phyloP scores from a whole-genome alignment of 2,888 invertebrate species.

The Callosobruchus maculatus region DNA sequence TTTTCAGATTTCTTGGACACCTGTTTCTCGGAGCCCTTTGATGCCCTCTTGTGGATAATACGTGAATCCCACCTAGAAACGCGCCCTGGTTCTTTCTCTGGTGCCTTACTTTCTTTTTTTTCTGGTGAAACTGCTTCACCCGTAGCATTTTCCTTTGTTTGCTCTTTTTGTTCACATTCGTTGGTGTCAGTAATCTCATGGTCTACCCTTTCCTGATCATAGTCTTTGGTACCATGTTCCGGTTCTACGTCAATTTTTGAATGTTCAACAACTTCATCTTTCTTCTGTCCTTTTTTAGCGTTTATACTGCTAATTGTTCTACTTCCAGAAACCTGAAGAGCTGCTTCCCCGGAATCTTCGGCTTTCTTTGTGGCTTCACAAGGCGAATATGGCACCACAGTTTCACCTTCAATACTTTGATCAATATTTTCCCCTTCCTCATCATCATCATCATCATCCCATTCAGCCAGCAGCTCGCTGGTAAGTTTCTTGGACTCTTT shows the following conservation, averaged over 20 bases:
- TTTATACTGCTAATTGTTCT: background rate
- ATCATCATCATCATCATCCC: conserved; percentile 64
- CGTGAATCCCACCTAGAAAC: background rate
- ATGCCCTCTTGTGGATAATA: background rate
- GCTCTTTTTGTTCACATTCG: background rate
- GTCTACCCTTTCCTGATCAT: background rate
- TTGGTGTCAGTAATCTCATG: too few species aligned
- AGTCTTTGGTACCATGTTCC: background rate
- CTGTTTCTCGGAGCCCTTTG: background rate
- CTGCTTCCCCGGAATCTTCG: background rate
- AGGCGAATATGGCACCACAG: background rate
- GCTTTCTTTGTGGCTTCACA: background rate
- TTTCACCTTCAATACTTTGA: background rate
- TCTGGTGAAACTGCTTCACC: background rate
- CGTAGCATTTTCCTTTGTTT: background rate
- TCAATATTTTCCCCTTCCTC: conserved; percentile 6
- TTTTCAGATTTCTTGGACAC: background rate
- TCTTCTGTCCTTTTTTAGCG: background rate
- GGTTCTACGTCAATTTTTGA: too few species aligned
- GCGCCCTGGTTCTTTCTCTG: background rate
- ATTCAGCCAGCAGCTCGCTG: conserved; percentile 70
- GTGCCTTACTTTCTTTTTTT: background rate
- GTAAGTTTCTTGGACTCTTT: conserved; percentile 53
- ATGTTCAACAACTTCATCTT: background rate
- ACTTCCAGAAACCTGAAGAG: background rate